These are phyloP conservation scores for Aquatica leii DNA, from an alignment of 2,888 invertebrate genomes.

Conservation along the genomic window DNA sequence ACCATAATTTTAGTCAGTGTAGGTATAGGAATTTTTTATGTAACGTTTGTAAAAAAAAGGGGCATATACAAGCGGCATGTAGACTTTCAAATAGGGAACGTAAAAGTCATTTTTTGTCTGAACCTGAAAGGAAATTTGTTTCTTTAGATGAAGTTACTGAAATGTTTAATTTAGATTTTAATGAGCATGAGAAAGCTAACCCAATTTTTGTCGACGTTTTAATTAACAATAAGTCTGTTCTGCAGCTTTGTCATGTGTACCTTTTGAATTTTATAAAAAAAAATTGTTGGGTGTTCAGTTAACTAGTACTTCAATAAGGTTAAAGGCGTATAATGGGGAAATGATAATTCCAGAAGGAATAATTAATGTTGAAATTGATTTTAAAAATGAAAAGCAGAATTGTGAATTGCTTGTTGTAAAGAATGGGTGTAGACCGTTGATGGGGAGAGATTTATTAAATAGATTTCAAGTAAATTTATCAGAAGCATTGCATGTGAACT, in stretches of 20 bases:
- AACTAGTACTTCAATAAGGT: background rate
- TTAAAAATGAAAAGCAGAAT: conserved; percentile 3
- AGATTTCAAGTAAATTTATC: background rate
- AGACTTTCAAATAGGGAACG: background rate
- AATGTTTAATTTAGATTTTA: background rate
- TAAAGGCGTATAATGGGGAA: conserved; percentile 10
- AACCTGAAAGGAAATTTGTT: background rate
- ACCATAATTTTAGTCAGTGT: conserved; percentile 26
- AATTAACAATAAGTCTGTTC: conserved; percentile 9
- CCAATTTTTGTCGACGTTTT: conserved; percentile 10
- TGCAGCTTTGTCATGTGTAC: conserved; percentile 18
- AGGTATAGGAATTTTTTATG: conserved; percentile 27
- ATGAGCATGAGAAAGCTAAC: background rate
- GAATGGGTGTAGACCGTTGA: conserved; percentile 4
- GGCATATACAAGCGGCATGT: conserved; percentile 18
- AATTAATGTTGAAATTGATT: conserved; percentile 8
- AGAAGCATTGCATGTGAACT: background rate
- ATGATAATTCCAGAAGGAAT: conserved; percentile 14
- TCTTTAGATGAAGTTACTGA: background rate
- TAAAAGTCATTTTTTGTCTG: background rate
- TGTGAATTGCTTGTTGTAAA: conserved; percentile 16
- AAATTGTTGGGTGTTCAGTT: conserved; percentile 17
- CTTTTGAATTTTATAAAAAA: conserved; percentile 11
- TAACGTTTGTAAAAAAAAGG: conserved; percentile 23
- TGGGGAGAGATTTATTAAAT: conserved; percentile 22